Percentiles rank a stretch among this genome's conserved stretches.
Evolutionary conservation across 2,113 vertebrate species (phyloP).

Genomic region (Malurus elegans): DNA sequence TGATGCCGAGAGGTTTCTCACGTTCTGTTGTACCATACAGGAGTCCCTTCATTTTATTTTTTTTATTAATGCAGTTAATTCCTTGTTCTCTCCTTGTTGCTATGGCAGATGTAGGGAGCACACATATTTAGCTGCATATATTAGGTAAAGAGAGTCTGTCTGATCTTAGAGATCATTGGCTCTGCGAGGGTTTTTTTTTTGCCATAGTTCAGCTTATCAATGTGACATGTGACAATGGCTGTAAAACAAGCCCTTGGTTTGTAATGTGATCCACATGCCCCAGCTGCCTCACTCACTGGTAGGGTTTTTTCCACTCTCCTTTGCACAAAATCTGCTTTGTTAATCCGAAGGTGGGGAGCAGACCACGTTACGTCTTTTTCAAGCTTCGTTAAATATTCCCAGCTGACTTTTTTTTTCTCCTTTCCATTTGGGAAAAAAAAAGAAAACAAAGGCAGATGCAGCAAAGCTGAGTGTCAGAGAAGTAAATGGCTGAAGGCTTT

Average conservation of each 20-base stretch:
- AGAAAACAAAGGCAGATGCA: not conserved
- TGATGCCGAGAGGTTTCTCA: slow-evolving; percentile 34
- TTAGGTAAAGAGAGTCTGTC: slow-evolving; percentile 32
- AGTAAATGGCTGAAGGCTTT: slow-evolving; percentile 38
- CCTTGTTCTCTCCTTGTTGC: slow-evolving; percentile 31
- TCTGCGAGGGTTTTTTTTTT: slow-evolving; percentile 41
- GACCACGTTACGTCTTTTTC: not conserved
- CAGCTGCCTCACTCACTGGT: not conserved
- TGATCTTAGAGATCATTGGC: slow-evolving; percentile 32
- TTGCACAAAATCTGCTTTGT: slow-evolving; percentile 24
- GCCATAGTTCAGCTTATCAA: slow-evolving; percentile 45
- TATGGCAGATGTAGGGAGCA: slow-evolving; percentile 43
- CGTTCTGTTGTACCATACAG: not conserved
- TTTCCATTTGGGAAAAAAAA: not conserved
- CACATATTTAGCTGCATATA: slow-evolving; percentile 30
- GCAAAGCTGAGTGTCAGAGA: slow-evolving; percentile 34
- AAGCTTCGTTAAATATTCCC: slow-evolving; percentile 29
- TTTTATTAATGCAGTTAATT: slow-evolving; percentile 45
- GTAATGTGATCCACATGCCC: slow-evolving; percentile 3
- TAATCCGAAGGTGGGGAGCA: not conserved
- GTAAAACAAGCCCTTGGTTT: slow-evolving; percentile 48
- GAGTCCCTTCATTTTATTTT: not conserved
- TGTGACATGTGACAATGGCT: slow-evolving; percentile 52
- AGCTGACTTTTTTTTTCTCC: not conserved
- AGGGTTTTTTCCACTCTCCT: not conserved